Percentiles rank a stretch among this genome's conserved stretches.
Conservation (phyloP, 2,113 vertebrate species). For the Sorex fumeus region DNA sequence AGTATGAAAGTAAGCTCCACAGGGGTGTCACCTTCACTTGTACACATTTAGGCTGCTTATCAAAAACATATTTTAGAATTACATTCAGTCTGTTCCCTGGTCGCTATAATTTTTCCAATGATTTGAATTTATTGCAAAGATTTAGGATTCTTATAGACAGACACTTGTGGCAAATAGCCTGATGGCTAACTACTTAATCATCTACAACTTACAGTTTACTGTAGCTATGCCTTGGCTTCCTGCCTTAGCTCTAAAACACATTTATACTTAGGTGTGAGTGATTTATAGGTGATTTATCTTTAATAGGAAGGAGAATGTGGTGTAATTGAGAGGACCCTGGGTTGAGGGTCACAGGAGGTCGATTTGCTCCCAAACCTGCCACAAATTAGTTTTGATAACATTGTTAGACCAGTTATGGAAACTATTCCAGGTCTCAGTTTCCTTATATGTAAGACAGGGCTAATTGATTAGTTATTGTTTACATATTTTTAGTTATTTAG, state of each 20-base stretch:
- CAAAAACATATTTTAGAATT: slow-evolving; percentile 46
- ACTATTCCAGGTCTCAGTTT: slow-evolving; percentile 58
- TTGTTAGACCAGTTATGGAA: slow-evolving; percentile 8
- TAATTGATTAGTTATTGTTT: background rate
- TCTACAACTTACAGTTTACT: slow-evolving; percentile 53
- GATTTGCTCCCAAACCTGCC: slow-evolving; percentile 27
- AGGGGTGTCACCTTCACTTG: background rate
- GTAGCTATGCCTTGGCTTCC: slow-evolving; percentile 63
- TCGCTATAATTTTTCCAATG: slow-evolving; percentile 64
- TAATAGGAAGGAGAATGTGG: slow-evolving; percentile 66
- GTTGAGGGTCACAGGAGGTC: slow-evolving; percentile 48
- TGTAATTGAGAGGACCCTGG: slow-evolving; percentile 64
- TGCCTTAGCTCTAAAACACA: slow-evolving; percentile 68
- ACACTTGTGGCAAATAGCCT: slow-evolving; percentile 62
- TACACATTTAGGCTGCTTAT: slow-evolving; percentile 12
- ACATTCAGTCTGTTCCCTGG: slow-evolving; percentile 4
- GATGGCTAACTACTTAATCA: slow-evolving; percentile 66
- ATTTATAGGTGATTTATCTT: slow-evolving; percentile 73
- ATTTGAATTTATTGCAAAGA: slow-evolving; percentile 63
- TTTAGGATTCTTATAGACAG: slow-evolving; percentile 50
- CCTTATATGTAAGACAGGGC: slow-evolving; percentile 34
- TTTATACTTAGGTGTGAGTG: slow-evolving; percentile 56
- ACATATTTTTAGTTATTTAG: background rate
- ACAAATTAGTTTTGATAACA: slow-evolving; percentile 26
- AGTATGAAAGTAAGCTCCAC: background rate